phyloP scores from a whole-genome alignment of 1,140 invertebrate genomes.

The Spodoptera litura region DNA sequence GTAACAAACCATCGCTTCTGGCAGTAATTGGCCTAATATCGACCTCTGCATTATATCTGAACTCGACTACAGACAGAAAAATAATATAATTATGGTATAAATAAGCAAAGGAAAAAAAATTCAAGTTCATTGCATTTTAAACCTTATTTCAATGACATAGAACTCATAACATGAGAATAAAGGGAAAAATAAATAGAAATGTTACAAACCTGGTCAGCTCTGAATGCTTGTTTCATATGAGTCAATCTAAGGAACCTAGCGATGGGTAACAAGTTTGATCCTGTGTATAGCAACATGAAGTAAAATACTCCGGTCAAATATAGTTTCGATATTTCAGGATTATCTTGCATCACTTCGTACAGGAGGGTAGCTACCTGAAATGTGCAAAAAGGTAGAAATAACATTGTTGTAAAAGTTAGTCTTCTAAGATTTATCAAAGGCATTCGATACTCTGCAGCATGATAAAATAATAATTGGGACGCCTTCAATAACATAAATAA shows the following conservation, averaged over 20 bases:
- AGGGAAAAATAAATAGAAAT: background rate
- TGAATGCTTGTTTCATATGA: constrained; percentile 97
- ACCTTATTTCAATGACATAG: too few relatives aligned
- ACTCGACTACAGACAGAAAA: constrained; percentile 74
- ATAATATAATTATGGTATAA: background rate
- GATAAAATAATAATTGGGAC: background rate
- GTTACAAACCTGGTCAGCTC: constrained; percentile 93
- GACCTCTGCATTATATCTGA: constrained; percentile 94
- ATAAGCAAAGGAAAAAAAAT: too few relatives aligned
- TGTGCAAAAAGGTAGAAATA: background rate
- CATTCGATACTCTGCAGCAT: background rate
- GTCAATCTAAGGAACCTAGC: constrained; percentile 97
- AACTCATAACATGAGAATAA: background rate
- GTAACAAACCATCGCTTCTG: constrained; percentile 99
- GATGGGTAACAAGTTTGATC: constrained; percentile 98
- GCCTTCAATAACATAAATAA: too few relatives aligned
- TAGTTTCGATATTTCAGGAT: constrained; percentile 96
- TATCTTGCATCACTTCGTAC: constrained; percentile 97
- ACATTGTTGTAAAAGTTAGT: too few relatives aligned
- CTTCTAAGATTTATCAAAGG: background rate
- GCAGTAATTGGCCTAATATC: constrained; percentile 96
- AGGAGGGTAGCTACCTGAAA: constrained; percentile 93
- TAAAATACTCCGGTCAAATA: constrained; percentile 99
- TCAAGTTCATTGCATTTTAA: too few relatives aligned
- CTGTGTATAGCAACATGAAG: constrained; percentile 99